Conservation (phyloP, 2,113 vertebrate genomes). For the Petromus typicus region DNA sequence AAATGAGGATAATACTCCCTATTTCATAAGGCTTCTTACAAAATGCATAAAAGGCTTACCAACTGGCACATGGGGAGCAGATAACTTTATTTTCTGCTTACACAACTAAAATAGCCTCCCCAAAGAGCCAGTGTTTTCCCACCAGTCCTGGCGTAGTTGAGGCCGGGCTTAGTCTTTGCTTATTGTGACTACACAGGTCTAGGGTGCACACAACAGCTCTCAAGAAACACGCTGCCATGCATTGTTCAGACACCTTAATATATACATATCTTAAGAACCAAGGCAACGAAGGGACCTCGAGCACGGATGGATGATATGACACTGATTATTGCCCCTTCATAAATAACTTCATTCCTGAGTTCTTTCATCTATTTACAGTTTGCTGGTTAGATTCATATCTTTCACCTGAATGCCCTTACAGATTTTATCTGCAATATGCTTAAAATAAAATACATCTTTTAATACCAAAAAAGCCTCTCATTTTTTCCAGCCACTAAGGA, state of each 20-base stretch:
- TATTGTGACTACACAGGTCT: background rate
- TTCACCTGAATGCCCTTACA: background rate
- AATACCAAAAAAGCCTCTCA: background rate
- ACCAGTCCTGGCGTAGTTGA: background rate
- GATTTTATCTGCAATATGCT: background rate
- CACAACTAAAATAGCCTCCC: background rate
- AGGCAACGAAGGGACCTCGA: background rate
- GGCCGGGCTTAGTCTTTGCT: background rate
- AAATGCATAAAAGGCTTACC: background rate
- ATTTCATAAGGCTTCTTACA: background rate
- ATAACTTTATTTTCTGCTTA: background rate
- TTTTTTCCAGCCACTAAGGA: background rate
- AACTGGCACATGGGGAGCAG: background rate
- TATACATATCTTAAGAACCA: background rate
- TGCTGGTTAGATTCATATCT: background rate
- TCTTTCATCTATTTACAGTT: background rate
- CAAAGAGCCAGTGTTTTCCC: background rate
- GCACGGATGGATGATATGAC: background rate
- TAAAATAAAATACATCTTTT: background rate
- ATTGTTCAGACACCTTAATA: background rate
- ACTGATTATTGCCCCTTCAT: background rate
- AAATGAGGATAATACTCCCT: background rate
- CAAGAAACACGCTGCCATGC: background rate
- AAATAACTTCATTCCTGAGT: background rate
- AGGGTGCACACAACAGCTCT: background rate